These are phyloP conservation scores for Polyploca ridens DNA, from an alignment of 2,888 invertebrate species.

Conservation along the genomic window DNA sequence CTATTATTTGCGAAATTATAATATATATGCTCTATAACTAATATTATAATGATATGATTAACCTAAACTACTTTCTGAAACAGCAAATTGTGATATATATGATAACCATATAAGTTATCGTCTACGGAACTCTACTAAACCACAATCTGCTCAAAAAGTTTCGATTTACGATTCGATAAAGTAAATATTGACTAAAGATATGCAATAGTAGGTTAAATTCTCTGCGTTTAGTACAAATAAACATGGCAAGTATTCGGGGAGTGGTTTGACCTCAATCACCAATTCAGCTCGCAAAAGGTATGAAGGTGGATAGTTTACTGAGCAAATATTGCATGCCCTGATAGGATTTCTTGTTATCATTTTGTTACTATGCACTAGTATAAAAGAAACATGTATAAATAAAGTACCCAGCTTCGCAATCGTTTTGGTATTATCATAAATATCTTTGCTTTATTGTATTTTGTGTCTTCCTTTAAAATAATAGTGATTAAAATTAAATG, in stretches of 20 bases:
- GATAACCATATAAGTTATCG: neutral
- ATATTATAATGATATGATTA: neutral
- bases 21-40: too few relatives aligned
- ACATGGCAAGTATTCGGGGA: slow-evolving; percentile 45
- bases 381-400: too few relatives aligned
- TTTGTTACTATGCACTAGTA: neutral
- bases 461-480: too few relatives aligned
- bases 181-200: slow-evolving; percentile 34
- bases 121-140: neutral
- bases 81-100: neutral
- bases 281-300: slow-evolving; percentile 51
- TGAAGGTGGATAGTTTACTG: slow-evolving; percentile 21
- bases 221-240: slow-evolving; percentile 31
- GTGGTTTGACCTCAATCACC: slow-evolving; percentile 60
- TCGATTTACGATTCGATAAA: slow-evolving; percentile 16
- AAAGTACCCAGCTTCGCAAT: too few relatives aligned
- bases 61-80: too few relatives aligned
- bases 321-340: slow-evolving; percentile 19
- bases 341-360: slow-evolving; percentile 10
- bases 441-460: too few relatives aligned
- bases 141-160: neutral
- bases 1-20: too few relatives aligned
- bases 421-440: too few relatives aligned
- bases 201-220: slow-evolving; percentile 25
- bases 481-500: too few relatives aligned